These are phyloP conservation scores for Strongylocentrotus purpuratus DNA, from an alignment of 35 echinoderm and acorn worm species.

Conservation along the genomic window DNA sequence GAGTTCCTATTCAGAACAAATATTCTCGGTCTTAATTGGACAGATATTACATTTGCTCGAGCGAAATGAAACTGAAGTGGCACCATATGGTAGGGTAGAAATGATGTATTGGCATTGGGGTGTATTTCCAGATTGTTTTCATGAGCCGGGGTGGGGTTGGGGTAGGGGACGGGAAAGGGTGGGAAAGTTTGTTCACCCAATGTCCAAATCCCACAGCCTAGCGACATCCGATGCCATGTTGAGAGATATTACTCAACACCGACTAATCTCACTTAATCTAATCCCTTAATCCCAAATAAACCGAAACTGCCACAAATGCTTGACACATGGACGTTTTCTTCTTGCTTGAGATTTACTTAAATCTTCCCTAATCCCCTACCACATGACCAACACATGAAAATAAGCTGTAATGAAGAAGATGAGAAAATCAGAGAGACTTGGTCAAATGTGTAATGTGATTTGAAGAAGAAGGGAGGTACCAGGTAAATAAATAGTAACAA, in stretches of 20 bases:
- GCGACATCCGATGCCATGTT: not conserved
- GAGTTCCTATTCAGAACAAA: not conserved
- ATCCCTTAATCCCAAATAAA: not conserved
- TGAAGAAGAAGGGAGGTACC: too few relatives aligned
- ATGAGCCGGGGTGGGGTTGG: too few relatives aligned
- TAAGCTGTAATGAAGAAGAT: not conserved
- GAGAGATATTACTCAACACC: not conserved
- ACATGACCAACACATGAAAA: conserved; percentile 3
- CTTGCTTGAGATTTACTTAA: not conserved
- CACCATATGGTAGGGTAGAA: not conserved
- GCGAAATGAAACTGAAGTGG: not conserved
- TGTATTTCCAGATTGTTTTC: not conserved
- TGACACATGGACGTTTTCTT: not conserved
- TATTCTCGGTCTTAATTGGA: not conserved
- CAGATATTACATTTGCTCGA: not conserved
- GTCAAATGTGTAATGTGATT: not conserved
- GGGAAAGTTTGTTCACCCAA: not conserved
- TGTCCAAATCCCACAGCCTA: not conserved
- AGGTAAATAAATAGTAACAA: too few relatives aligned
- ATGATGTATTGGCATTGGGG: not conserved
- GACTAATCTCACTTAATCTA: not conserved
- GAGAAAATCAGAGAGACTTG: not conserved
- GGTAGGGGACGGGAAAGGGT: not conserved
- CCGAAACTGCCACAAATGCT: not conserved
- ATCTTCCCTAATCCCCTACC: not conserved